These are phyloP conservation scores for Gymnosoma rotundatum DNA, from an alignment of 2,888 invertebrate genomes.

Conservation along the genomic window DNA sequence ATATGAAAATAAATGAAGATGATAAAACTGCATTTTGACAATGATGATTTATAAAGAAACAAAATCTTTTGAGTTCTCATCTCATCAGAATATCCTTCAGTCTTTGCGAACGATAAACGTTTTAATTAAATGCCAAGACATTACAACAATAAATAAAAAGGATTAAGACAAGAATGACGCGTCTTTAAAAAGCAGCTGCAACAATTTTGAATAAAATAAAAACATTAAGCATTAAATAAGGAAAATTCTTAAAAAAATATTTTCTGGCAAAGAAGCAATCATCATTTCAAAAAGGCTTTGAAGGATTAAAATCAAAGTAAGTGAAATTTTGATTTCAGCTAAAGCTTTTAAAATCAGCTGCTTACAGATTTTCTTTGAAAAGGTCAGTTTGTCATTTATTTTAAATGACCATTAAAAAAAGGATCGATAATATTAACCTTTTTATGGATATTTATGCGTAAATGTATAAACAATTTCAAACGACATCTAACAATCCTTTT, in stretches of 20 bases:
- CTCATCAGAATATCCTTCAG: neutral
- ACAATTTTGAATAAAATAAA: neutral
- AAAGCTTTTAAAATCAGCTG: too few species aligned
- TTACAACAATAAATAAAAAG: conserved; percentile 23
- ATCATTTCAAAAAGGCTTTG: too few species aligned
- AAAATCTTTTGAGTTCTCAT: conserved; percentile 1
- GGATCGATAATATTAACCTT: conserved; percentile 23
- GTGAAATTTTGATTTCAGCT: too few species aligned
- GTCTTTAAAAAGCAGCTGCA: neutral
- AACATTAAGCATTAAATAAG: neutral
- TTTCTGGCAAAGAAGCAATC: neutral
- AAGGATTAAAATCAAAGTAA: too few species aligned
- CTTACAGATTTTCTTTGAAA: neutral
- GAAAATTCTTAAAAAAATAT: neutral
- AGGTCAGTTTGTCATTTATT: conserved; percentile 11
- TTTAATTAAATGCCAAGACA: conserved; percentile 50
- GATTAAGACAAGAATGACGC: conserved; percentile 10
- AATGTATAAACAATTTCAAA: neutral
- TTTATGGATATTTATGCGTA: conserved; percentile 11
- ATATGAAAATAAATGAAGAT: conserved; percentile 46
- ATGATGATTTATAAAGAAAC: conserved; percentile 43
- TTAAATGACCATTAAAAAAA: neutral
- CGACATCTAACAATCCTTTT: conserved; percentile 7
- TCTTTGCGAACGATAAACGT: conserved; percentile 1
- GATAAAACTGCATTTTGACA: conserved; percentile 59